phyloP scores from a whole-genome alignment of 1,140 invertebrate genomes.

The Phymorhynchus buccinoides region DNA sequence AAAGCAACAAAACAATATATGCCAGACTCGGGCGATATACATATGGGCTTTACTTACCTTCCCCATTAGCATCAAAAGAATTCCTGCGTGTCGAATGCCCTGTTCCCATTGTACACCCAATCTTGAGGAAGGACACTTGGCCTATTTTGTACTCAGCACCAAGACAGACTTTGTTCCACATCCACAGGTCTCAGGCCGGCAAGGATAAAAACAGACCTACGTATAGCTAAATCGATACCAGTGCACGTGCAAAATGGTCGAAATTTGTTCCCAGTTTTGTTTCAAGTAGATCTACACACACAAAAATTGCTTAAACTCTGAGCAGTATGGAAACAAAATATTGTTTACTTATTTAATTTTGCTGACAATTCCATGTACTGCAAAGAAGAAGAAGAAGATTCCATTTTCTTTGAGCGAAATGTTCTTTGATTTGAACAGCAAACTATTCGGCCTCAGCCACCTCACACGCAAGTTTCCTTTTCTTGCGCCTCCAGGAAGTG shows the following conservation, averaged over 20 bases:
- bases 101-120: constrained; percentile 59
- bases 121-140: constrained; percentile 35
- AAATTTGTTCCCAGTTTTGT: no score
- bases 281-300: no score
- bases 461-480: no score
- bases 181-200: constrained; percentile 25
- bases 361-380: no score
- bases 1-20: background rate
- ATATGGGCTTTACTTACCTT: constrained; percentile 50
- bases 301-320: no score
- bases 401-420: background rate
- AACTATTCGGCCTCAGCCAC: no score
- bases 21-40: background rate
- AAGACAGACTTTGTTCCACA: constrained; percentile 18
- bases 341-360: no score
- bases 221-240: background rate
- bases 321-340: no score
- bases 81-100: constrained; percentile 55
- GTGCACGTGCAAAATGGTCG: background rate
- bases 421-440: background rate
- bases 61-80: constrained; percentile 59
- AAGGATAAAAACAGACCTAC: background rate
- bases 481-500: no score
- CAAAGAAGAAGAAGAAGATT: no score
- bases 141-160: background rate